Evolutionary conservation across 2,797 vertebrate species (phyloP).

Genomic region (Amphiprion clarkii): DNA sequence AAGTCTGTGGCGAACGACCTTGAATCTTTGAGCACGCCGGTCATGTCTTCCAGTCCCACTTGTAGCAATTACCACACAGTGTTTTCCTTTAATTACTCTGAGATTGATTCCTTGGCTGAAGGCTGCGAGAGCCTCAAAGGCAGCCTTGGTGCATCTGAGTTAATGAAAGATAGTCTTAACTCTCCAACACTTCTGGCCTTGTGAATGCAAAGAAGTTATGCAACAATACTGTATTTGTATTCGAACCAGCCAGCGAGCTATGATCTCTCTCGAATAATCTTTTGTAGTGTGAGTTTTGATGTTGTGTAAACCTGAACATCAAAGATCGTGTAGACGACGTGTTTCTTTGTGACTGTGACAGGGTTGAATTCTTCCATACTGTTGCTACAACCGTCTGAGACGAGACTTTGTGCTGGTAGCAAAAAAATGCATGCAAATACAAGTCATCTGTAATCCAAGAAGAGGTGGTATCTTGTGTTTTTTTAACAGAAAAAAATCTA

Average conservation of each 20-base stretch:
- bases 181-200: constrained; percentile 95
- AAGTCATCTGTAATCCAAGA: constrained; percentile 81
- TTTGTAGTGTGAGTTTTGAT: constrained; percentile 75
- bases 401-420: constrained; percentile 85
- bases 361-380: constrained; percentile 87
- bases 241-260: constrained; percentile 76
- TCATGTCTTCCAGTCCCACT: constrained; percentile 92
- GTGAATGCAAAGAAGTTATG: constrained; percentile 85
- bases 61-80: constrained; percentile 90
- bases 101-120: constrained; percentile 90
- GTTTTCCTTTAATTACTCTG: constrained; percentile 93
- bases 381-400: constrained; percentile 82
- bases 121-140: constrained; percentile 88
- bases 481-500: constrained; percentile 66
- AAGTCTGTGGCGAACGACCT: constrained; percentile 89
- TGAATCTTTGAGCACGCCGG: constrained; percentile 91
- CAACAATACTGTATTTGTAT: constrained; percentile 66
- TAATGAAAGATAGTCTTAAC: constrained; percentile 92
- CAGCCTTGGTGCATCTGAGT: constrained; percentile 80
- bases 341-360: constrained; percentile 73
- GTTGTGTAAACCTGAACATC: constrained; percentile 71
- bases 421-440: constrained; percentile 90
- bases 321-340: constrained; percentile 66
- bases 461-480: constrained; percentile 86
- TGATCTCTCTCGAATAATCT: constrained; percentile 62